phyloP scores from a whole-genome alignment of 2,113 vertebrate species.

The Amia ocellicauda region DNA sequence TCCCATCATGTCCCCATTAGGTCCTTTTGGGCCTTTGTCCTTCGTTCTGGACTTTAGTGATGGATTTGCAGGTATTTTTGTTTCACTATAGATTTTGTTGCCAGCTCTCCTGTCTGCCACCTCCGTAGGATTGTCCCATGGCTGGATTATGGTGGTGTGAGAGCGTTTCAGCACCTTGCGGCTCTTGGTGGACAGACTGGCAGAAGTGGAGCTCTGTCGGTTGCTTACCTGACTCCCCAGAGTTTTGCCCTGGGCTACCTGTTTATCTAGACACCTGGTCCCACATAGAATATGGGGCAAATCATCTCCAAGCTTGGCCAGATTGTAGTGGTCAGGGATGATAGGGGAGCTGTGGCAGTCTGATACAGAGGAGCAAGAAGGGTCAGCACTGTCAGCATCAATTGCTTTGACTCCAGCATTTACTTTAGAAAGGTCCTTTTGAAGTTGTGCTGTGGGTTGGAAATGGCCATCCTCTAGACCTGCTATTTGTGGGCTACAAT shows the following conservation, averaged over 20 bases:
- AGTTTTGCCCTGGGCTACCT: constrained; percentile 2
- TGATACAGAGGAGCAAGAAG: background rate
- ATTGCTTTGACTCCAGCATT: background rate
- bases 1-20: no score
- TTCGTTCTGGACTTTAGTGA: no score
- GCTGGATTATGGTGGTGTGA: constrained; percentile 13
- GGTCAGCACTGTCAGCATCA: background rate
- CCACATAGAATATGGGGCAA: constrained; percentile 10
- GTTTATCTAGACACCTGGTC: constrained; percentile 9
- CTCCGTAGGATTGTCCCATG: background rate
- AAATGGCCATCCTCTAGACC: background rate
- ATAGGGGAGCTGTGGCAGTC: background rate
- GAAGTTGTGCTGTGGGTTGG: constrained; percentile 1
- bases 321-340: constrained; percentile 14
- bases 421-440: background rate
- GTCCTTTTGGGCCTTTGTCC: no score
- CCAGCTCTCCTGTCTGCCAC: no score
- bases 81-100: background rate
- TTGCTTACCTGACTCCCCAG: constrained; percentile 13
- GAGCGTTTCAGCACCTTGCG: constrained; percentile 20
- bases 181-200: background rate
- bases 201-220: background rate
- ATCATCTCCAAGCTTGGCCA: constrained; percentile 15
- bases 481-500: background rate
- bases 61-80: background rate